A percentile compares a stretch with the other conserved stretches of the same genome.
phyloP scores from a whole-genome alignment of 2,113 vertebrate species.

The Meles meles region DNA sequence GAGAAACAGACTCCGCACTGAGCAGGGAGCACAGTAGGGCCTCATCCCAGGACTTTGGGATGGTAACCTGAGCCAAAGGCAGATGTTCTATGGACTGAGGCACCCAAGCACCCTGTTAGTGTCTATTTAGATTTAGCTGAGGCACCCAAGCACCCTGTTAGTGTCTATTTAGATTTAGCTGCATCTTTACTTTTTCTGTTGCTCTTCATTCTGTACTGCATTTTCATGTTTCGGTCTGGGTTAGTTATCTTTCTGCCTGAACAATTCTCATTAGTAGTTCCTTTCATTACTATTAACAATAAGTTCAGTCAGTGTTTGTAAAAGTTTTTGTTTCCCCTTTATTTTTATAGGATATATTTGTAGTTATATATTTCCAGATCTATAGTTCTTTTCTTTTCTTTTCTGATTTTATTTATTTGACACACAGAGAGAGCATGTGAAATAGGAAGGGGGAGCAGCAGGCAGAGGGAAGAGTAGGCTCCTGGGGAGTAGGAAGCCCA shows the following conservation, averaged over 20 bases:
- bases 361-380: not conserved
- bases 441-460: too few relatives aligned
- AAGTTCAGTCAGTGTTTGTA: not conserved
- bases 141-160: not conserved
- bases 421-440: too few relatives aligned
- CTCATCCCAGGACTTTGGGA: not conserved
- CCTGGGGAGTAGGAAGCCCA: too few relatives aligned
- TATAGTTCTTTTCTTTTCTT: not conserved
- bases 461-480: too few relatives aligned
- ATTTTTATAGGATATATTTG: not conserved
- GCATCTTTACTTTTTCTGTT: not conserved
- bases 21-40: not conserved
- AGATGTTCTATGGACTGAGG: not conserved
- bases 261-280: not conserved
- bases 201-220: not conserved
- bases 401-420: too few relatives aligned
- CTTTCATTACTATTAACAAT: not conserved
- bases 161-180: not conserved
- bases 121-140: not conserved
- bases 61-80: not conserved
- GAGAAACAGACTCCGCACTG: not conserved
- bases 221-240: not conserved
- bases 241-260: not conserved
- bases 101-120: not conserved
- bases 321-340: not conserved